A percentile compares a stretch with the other conserved stretches of the same genome.
Conservation (phyloP, 2,888 invertebrate species). For the Erannis defoliaria region DNA sequence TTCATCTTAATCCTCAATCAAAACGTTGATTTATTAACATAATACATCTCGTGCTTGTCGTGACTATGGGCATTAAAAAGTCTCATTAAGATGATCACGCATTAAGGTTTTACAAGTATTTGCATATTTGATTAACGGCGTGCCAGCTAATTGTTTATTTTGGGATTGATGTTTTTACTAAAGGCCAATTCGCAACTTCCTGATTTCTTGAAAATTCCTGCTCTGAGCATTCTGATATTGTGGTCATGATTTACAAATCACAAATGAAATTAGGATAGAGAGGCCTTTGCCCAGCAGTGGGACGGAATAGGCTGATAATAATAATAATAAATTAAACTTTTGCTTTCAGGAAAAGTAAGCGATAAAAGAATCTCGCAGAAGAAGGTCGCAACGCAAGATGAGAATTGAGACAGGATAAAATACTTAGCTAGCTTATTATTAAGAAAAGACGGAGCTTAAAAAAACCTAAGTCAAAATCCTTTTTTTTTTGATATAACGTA, state of each 20-base stretch:
- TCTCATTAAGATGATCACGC: conserved; percentile 31
- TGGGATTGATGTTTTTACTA: conserved; percentile 23
- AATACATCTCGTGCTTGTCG: conserved; percentile 27
- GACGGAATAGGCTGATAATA: too few relatives aligned
- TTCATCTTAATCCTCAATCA: conserved; percentile 3
- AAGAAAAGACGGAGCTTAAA: too few relatives aligned
- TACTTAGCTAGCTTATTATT: too few relatives aligned
- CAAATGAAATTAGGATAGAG: neutral
- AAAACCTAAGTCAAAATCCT: too few relatives aligned
- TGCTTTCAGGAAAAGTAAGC: too few relatives aligned
- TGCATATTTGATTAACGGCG: conserved; percentile 36
- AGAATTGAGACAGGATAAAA: too few relatives aligned
- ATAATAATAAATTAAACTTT: too few relatives aligned
- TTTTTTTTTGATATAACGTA: too few relatives aligned
- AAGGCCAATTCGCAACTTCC: conserved; percentile 14
- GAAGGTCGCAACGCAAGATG: too few relatives aligned
- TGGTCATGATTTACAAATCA: neutral
- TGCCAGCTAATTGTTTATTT: conserved; percentile 31
- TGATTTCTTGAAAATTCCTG: neutral
- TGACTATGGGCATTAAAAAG: conserved; percentile 32
- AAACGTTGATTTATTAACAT: conserved; percentile 12
- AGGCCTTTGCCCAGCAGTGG: too few relatives aligned
- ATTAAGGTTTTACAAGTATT: conserved; percentile 16
- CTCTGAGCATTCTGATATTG: neutral
- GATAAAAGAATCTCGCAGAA: too few relatives aligned